Evolutionary conservation across 2,113 vertebrate genomes (phyloP).

Genomic region (Nothoprocta perdicaria): DNA sequence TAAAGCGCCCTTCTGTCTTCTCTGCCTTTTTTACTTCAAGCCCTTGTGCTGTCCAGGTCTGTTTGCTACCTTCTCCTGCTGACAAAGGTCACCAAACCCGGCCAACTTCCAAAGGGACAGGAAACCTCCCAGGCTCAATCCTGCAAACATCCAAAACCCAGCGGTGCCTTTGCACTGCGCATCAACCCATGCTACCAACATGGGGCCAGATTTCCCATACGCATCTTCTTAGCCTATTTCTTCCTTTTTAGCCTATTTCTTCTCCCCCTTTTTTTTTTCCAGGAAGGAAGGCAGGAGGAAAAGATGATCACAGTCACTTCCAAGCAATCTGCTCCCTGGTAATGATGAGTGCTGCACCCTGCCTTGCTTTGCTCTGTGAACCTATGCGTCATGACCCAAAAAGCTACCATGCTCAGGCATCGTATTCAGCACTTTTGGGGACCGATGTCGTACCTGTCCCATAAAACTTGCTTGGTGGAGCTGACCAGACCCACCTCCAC

Average conservation of each 20-base stretch:
- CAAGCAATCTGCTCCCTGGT: not conserved
- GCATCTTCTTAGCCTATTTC: not conserved
- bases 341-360: not conserved
- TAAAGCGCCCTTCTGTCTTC: not conserved
- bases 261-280: not conserved
- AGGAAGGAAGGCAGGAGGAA: not conserved
- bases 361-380: not conserved
- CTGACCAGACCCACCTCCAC: not conserved
- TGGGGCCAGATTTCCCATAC: not conserved
- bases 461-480: not conserved
- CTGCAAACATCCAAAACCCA: fast-evolving
- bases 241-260: not conserved
- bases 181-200: not conserved
- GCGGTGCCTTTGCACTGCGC: not conserved
- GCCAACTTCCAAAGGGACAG: fast-evolving
- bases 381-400: not conserved
- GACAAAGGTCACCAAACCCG: not conserved
- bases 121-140: not conserved
- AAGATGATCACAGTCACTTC: fast-evolving
- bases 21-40: not conserved
- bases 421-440: not conserved
- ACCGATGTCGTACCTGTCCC: not conserved
- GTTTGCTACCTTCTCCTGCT: not conserved
- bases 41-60: not conserved
- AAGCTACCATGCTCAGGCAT: not conserved